Base-by-base conservation (phyloP, 2,797 vertebrate species). In the Sebastes dallii region DNA sequence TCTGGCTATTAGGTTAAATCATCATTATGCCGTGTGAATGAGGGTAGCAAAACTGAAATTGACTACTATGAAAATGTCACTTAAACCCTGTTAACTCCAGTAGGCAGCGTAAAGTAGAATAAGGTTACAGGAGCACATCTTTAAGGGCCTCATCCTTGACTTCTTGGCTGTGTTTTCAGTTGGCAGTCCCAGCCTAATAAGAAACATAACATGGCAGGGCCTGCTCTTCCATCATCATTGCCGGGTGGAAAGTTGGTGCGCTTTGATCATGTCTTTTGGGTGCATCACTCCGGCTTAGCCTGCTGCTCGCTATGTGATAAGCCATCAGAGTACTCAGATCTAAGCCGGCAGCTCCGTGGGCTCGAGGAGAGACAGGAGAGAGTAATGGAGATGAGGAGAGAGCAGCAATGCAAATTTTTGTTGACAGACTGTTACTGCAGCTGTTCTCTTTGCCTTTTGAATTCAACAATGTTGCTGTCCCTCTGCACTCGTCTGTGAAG, bases 221-320 rank as follows among this genome's bases (percentile, higher is more conserved):
- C 90, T 75, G 90, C 88, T 92, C 88, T 88, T 94, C 92, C 90
- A 85, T 96, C 94, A 90, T 88, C 86, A 82, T 88, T 62, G 84
- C 88, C 82, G 86, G 82, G 89, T 89, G 90, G 85, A 94, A 93
- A 92, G 88, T 93, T 92, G 89, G 86, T 87, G 85, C 3, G 88
- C 95, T 96, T 95, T 96, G 95, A 96, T 96, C 95, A 94, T 89
- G 92, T 94, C 88, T 94, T 94, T 88, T 82, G 88, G 90, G 91
- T 69, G 87, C 93, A 91, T 93, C 89, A 81, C 92, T 93, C 87
- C 79, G 86, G 94, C 92, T 94, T 93, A 94, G 92, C 88, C 86
- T 80, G 88, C 89, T 87, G 91, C 93, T 93, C 79, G 75, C 89
- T 82, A 76, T 86, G 92, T 94, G 92, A 94, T 95, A 94, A 95